Conservation (phyloP, 2,113 vertebrate genomes). For the Tupaia tana region DNA sequence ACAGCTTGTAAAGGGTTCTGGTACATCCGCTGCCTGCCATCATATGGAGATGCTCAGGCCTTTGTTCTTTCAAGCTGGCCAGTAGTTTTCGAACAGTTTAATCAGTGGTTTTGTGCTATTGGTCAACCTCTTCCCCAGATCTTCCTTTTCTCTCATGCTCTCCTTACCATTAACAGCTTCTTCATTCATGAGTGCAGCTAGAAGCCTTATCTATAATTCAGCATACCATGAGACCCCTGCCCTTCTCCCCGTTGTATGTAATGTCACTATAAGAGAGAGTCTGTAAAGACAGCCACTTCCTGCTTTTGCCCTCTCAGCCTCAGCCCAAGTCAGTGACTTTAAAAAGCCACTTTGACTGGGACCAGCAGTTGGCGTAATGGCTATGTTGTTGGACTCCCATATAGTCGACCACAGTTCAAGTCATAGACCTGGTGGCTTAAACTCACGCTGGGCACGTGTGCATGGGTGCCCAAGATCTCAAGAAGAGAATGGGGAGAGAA, state of each 20-base stretch:
- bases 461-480: too few relatives aligned
- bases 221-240: neutral
- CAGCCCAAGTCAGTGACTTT: neutral
- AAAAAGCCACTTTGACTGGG: conserved; percentile 11
- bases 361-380: too few relatives aligned
- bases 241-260: neutral
- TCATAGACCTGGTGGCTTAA: too few relatives aligned
- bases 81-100: too few relatives aligned
- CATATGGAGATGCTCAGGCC: neutral
- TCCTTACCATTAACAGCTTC: neutral
- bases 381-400: too few relatives aligned
- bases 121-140: neutral
- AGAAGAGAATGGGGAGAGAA: too few relatives aligned
- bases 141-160: neutral
- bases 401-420: too few relatives aligned
- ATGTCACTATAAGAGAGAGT: neutral
- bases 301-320: neutral
- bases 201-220: neutral
- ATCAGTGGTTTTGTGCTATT: neutral
- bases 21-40: neutral
- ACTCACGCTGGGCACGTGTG: too few relatives aligned
- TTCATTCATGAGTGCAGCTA: neutral
- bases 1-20: neutral
- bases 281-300: neutral
- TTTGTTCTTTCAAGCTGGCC: neutral